These are phyloP conservation scores for Chalcis sispes DNA, from an alignment of 2,888 invertebrate genomes.

Conservation along the genomic window DNA sequence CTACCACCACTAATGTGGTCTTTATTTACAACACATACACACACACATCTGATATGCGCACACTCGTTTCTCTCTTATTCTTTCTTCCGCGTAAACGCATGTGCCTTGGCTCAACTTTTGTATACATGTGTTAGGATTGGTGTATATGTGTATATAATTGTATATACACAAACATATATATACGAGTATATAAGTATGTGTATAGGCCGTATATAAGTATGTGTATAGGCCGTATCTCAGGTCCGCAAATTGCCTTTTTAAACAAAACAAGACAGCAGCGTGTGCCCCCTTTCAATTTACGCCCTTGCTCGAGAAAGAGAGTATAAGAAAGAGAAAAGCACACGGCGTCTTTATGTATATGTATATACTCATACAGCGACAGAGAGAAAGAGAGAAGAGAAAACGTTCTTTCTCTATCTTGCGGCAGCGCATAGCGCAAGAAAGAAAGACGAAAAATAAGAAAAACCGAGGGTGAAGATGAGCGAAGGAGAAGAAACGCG, in stretches of 20 bases:
- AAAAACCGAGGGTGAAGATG: not conserved
- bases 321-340: not conserved
- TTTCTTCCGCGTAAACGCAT: no score
- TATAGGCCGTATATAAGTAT: no score
- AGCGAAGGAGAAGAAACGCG: not conserved
- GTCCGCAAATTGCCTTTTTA: slow-evolving; percentile 75
- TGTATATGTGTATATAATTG: not conserved
- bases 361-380: not conserved
- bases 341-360: not conserved
- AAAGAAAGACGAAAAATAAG: not conserved
- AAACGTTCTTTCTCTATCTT: not conserved
- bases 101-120: not conserved
- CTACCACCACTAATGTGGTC: slow-evolving; percentile 67
- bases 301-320: slow-evolving; percentile 46
- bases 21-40: no score
- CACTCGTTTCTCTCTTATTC: slow-evolving; percentile 12
- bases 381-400: not conserved
- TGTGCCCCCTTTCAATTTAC: slow-evolving; percentile 75
- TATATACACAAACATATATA: no score
- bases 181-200: no score
- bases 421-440: not conserved
- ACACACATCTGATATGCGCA: no score
- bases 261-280: slow-evolving; percentile 73
- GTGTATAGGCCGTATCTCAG: slow-evolving; percentile 74
- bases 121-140: not conserved